Conservation (phyloP, 2,888 invertebrate genomes). For the Drymonia ruficornis region DNA sequence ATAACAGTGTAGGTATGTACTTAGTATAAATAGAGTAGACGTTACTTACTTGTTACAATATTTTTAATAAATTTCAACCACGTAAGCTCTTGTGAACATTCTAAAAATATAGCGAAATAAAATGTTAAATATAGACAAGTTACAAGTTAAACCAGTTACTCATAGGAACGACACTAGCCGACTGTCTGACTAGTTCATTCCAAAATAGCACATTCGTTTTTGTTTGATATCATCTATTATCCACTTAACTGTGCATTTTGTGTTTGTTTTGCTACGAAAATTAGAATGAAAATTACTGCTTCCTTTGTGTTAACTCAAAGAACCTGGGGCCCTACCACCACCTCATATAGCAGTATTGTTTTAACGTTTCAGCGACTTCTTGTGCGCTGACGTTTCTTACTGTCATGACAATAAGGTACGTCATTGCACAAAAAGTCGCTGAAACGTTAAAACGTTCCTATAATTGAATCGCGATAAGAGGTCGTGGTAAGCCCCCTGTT, state of each 20-base stretch:
- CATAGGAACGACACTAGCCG: slow-evolving; percentile 30
- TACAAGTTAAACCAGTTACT: slow-evolving; percentile 16
- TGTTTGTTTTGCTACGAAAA: slow-evolving; percentile 7
- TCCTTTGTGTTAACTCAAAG: background rate
- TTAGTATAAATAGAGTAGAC: too few species aligned
- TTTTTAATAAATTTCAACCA: background rate
- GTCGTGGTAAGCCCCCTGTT: too few species aligned
- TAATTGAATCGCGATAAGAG: too few species aligned
- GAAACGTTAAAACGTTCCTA: too few species aligned
- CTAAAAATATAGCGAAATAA: slow-evolving; percentile 2
- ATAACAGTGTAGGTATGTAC: too few species aligned
- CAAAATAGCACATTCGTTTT: slow-evolving; percentile 29
- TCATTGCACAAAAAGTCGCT: too few species aligned
- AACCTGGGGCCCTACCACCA: too few species aligned
- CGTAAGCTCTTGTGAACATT: background rate
- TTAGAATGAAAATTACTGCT: background rate
- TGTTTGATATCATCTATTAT: slow-evolving; percentile 17
- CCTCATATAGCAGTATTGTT: too few species aligned
- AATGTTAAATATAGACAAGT: slow-evolving; percentile 6
- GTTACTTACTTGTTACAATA: too few species aligned
- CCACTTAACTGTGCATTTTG: slow-evolving; percentile 17
- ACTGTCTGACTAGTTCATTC: slow-evolving; percentile 28
- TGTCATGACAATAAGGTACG: too few species aligned
- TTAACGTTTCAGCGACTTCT: too few species aligned
- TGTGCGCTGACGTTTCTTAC: too few species aligned